Evolutionary conservation across 1,140 invertebrate species (phyloP).

Genomic region (Dreissena rostriformis): DNA sequence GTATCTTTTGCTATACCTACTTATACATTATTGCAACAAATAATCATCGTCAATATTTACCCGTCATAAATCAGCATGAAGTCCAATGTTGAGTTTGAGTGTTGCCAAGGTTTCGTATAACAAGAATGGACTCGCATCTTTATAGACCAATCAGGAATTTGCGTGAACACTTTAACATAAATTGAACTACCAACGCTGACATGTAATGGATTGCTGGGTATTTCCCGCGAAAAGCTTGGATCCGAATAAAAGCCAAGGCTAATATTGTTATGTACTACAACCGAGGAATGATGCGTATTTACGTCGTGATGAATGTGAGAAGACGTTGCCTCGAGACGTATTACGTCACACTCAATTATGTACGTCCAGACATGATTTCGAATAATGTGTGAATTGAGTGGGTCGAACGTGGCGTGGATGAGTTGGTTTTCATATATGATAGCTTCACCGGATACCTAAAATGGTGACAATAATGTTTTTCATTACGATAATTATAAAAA

Average conservation of each 20-base stretch:
- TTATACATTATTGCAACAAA: too few relatives aligned
- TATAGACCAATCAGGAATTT: slow-evolving; percentile 3
- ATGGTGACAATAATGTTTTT: background rate
- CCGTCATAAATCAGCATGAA: slow-evolving; percentile 1
- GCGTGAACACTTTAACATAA: slow-evolving; percentile 34
- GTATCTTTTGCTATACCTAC: too few relatives aligned
- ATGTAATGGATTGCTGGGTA: slow-evolving; percentile 38
- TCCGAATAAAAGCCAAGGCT: slow-evolving; percentile 31
- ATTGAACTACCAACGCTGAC: slow-evolving; percentile 18
- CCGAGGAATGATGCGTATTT: background rate
- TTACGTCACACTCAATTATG: slow-evolving; percentile 38
- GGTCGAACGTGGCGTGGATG: slow-evolving; percentile 34
- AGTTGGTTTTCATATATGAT: slow-evolving; percentile 24
- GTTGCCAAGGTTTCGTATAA: slow-evolving; percentile 1
- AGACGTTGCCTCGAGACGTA: slow-evolving; percentile 8
- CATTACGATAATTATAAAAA: background rate
- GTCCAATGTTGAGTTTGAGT: background rate
- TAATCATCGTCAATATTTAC: too few relatives aligned
- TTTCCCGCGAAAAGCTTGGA: background rate
- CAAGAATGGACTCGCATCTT: slow-evolving; percentile 39
- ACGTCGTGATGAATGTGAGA: slow-evolving; percentile 32
- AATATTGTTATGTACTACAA: slow-evolving; percentile 19
- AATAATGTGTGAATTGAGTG: slow-evolving; percentile 22
- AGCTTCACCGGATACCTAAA: slow-evolving; percentile 8
- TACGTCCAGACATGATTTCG: slow-evolving; percentile 35